These are phyloP conservation scores for Alosa alosa DNA, from an alignment of 2,113 vertebrate genomes.

Conservation along the genomic window DNA sequence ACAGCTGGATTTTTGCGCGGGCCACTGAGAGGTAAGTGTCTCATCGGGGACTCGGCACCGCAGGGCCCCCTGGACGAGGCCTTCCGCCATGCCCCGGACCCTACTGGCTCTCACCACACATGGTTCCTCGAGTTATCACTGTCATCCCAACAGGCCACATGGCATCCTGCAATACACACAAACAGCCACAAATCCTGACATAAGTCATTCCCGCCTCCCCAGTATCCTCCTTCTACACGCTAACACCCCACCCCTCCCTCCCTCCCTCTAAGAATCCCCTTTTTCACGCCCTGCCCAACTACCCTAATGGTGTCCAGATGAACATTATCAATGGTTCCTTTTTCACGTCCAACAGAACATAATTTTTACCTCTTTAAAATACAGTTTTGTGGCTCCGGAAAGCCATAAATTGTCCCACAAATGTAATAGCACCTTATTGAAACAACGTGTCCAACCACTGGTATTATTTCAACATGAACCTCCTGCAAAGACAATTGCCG, in stretches of 20 bases:
- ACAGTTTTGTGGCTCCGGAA: constrained; percentile 33
- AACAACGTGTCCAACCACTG: constrained; percentile 38
- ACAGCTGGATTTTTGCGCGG: constrained; percentile 11
- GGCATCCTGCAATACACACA: constrained; percentile 10
- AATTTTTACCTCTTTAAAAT: constrained; percentile 39
- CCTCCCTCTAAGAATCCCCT: neutral
- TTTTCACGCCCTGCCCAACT: constrained; percentile 23
- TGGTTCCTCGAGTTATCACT: constrained; percentile 3
- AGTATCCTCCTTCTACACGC: neutral
- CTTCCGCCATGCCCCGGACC: constrained; percentile 4
- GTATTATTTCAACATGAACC: constrained; percentile 40
- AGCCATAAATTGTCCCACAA: constrained; percentile 44
- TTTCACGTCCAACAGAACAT: constrained; percentile 32
- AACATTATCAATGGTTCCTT: constrained; percentile 38
- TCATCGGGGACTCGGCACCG: neutral
- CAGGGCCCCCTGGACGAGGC: constrained; percentile 10
- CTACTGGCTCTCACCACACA: neutral
- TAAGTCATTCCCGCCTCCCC: neutral
- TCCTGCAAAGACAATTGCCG: constrained; percentile 27
- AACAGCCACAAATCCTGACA: constrained; percentile 19
- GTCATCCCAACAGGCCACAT: neutral
- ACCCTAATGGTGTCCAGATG: constrained; percentile 38
- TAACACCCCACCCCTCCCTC: neutral
- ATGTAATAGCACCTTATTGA: constrained; percentile 39
- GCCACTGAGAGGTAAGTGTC: constrained; percentile 20